phyloP scores from a whole-genome alignment of 2,888 invertebrate genomes.

The Amiota minor region DNA sequence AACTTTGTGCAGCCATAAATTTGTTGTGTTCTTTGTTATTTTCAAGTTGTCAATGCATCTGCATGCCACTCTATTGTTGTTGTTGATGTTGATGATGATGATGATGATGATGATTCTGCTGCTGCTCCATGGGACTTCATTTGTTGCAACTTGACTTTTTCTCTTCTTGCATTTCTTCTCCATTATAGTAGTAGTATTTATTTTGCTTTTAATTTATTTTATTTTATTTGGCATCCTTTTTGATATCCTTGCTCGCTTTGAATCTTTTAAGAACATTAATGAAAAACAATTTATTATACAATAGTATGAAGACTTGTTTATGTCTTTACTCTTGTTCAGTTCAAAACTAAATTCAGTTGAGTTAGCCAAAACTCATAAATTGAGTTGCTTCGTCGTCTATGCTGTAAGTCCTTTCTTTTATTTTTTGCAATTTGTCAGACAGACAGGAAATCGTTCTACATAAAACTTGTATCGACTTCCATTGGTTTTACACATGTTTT shows the following conservation, averaged over 20 bases:
- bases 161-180: not conserved
- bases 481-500: not conserved
- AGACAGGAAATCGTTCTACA: slow-evolving; percentile 15
- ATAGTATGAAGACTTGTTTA: slow-evolving; percentile 55
- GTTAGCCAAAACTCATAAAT: not conserved
- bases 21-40: not conserved
- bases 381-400: not conserved
- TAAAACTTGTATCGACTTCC: slow-evolving; percentile 22
- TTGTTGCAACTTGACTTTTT: not conserved
- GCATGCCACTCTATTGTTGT: not conserved
- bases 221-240: not conserved
- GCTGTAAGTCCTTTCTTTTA: not conserved
- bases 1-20: slow-evolving; percentile 28
- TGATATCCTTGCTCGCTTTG: not conserved
- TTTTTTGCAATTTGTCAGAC: slow-evolving; percentile 17
- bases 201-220: slow-evolving; percentile 1
- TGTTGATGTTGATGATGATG: no score
- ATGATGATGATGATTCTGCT: no score
- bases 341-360: not conserved
- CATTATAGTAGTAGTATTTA: not conserved
- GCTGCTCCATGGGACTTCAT: not conserved
- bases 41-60: not conserved
- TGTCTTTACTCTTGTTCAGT: slow-evolving; percentile 35
- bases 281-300: no score
- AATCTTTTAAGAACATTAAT: no score